Conservation (phyloP, 2,797 vertebrate species). For the Apogon hyalosoma region DNA sequence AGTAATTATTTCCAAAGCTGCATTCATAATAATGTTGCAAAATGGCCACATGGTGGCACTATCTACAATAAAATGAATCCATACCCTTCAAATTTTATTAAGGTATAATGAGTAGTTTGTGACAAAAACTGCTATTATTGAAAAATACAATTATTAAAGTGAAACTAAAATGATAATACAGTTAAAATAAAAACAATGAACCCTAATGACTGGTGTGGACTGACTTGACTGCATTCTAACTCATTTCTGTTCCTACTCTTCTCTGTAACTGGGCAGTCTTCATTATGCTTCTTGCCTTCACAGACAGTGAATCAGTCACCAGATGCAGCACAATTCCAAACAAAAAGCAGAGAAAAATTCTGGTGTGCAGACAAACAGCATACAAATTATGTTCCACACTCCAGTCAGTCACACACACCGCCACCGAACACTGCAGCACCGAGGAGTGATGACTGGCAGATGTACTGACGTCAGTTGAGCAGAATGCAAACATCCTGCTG, state of each 20-base stretch:
- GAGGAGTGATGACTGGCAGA: conserved; percentile 48
- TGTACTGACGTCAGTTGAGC: conserved; percentile 65
- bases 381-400: conserved; percentile 39
- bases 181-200: neutral
- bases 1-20: too few species aligned
- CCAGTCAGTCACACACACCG: conserved; percentile 20
- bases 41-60: conserved; percentile 30
- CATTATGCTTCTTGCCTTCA: neutral
- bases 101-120: neutral
- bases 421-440: conserved; percentile 21
- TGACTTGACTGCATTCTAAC: neutral
- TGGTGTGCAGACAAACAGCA: conserved; percentile 24
- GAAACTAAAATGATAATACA: neutral
- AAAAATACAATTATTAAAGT: neutral
- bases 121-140: neutral
- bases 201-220: conserved; percentile 1
- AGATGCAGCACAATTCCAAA: too few species aligned
- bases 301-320: neutral
- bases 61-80: conserved; percentile 4
- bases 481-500: conserved; percentile 55
- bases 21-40: neutral
- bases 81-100: neutral
- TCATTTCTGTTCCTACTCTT: neutral
- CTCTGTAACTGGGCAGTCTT: neutral
- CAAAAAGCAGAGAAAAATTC: too few species aligned